These are phyloP conservation scores for Ditylenchus dipsaci DNA, from an alignment of 1,140 invertebrate species.

Conservation along the genomic window DNA sequence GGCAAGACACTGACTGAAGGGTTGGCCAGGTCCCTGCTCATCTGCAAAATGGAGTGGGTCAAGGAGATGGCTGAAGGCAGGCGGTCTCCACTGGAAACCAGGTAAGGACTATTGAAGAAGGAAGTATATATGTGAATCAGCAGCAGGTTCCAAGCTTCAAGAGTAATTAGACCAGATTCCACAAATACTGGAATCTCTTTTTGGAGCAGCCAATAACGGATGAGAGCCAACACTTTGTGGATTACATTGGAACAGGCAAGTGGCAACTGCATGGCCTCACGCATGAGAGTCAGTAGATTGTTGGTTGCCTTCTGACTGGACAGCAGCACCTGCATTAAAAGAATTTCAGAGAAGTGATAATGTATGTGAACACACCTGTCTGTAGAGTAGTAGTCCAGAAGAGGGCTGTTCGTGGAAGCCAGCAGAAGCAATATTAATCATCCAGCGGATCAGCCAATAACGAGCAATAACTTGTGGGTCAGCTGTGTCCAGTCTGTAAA, in stretches of 20 bases:
- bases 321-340: constrained; percentile 21
- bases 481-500: constrained; percentile 43
- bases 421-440: constrained; percentile 50
- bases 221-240: constrained; percentile 49
- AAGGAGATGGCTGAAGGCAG: constrained; percentile 31
- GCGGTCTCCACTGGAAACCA: constrained; percentile 43
- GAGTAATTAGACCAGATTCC: constrained; percentile 35
- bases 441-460: constrained; percentile 55
- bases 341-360: neutral
- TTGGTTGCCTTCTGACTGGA: constrained; percentile 45
- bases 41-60: constrained; percentile 38
- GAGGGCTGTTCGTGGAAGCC: constrained; percentile 5
- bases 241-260: constrained; percentile 53
- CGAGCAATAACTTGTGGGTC: constrained; percentile 54
- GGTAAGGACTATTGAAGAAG: constrained; percentile 52
- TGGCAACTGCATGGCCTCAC: constrained; percentile 51
- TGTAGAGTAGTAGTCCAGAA: neutral
- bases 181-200: constrained; percentile 53
- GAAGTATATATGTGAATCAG: constrained; percentile 45
- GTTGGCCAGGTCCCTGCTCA: constrained; percentile 40
- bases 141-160: constrained; percentile 41
- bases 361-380: neutral
- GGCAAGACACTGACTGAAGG: constrained; percentile 32
- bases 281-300: constrained; percentile 46
- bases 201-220: constrained; percentile 52